Percentiles rank a stretch among this genome's conserved stretches.
Evolutionary conservation across 2,888 invertebrate genomes (phyloP).

Genomic region (Cephus pulcher): DNA sequence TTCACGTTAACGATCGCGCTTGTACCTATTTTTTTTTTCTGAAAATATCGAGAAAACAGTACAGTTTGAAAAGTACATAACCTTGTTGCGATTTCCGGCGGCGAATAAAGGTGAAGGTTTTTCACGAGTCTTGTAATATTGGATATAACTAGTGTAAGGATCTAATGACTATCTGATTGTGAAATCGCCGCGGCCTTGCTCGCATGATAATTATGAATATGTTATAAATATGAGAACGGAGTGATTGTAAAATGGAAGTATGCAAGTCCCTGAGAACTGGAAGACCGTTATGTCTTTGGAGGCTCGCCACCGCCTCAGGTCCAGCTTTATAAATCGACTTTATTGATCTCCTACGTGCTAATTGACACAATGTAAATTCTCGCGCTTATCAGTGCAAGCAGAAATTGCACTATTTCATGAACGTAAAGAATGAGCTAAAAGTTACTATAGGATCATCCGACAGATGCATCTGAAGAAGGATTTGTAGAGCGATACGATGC

Average conservation of each 20-base stretch:
- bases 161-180: conserved; percentile 43
- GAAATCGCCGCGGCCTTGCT: conserved; percentile 62
- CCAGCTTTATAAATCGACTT: not conserved
- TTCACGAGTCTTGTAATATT: conserved; percentile 9
- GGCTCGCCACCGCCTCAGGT: conserved; percentile 45
- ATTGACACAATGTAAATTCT: conserved; percentile 32
- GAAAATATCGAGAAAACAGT: not conserved
- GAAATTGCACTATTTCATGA: not conserved
- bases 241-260: conserved; percentile 52
- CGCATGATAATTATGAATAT: conserved; percentile 63
- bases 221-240: conserved; percentile 61
- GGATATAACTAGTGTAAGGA: conserved; percentile 8
- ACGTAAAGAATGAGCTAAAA: not conserved
- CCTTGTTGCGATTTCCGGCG: conserved; percentile 18
- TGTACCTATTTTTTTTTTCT: not conserved
- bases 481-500: not conserved
- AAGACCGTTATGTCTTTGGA: conserved; percentile 55
- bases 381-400: conserved; percentile 33
- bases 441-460: not conserved
- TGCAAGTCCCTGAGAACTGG: conserved; percentile 46
- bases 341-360: conserved; percentile 28
- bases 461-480: not conserved
- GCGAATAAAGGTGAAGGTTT: conserved; percentile 21
- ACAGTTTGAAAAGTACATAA: not conserved
- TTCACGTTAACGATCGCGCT: not conserved